Evolutionary conservation across 2,797 vertebrate species (phyloP), one percentile per base, ranked within the genome.

Genomic region (Micropoecilia bifurca): DNA sequence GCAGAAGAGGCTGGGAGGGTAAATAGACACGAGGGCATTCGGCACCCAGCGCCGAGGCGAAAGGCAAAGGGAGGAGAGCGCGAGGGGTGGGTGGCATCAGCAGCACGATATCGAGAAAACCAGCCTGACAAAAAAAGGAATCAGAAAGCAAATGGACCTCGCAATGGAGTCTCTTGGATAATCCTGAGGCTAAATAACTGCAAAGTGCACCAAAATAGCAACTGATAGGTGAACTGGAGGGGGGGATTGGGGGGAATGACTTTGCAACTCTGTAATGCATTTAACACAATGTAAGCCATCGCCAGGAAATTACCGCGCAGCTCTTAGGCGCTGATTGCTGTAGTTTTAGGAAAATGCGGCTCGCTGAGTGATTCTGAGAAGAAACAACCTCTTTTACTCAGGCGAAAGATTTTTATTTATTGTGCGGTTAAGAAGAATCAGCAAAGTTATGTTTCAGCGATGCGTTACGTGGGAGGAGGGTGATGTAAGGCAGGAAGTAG

Each of bases 71-170:
- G 9, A 30, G 13, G 28, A 8, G 48, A 25, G 20, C 48, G 48
- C 2, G 48, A 53, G 22, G 7, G 48, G 48, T 53, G 43, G 68
- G 2, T 77, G 41, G 71, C 36, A 73, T 87, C 84, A 88, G 89
- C 83, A 85, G 78, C 77, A 55, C 81, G 90, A 89, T 88, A 91
- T 73, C 66, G 81, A 91, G 86, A 87, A 89, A 91, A 86, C 72
- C 74, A 82, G 76, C 83, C 85, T 46, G 80, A 86, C 88, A 85
- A 86, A 89, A 84, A 39, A 47, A 48, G 79, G 84, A 92, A 89
- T 90, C 84, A 85, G 83, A 82, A 82, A 85, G 88, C 81, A 91
- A 93, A 95, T 91, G 88, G 89, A 83, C 86, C 89, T 83, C 87
- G 80, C 61, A 78, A 78, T 83, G 33, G 73, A 84, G 77, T 59